Evolutionary conservation across 64 coral and sea anemone genomes (phyloP).

Genomic region (Stylophora pistillata): DNA sequence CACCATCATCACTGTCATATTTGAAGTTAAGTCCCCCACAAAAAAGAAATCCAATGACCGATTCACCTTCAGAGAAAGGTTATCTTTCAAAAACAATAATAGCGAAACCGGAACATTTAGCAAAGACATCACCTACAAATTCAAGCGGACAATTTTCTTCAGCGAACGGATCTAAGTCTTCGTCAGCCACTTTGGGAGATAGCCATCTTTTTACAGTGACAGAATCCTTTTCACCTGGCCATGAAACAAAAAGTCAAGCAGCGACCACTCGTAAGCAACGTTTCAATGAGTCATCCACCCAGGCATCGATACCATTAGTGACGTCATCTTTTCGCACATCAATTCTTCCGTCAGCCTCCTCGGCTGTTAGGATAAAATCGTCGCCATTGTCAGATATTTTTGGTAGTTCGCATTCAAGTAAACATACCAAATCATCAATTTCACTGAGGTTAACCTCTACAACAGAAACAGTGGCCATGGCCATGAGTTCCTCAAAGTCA

Average conservation of each 20-base stretch:
- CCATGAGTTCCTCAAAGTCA: too few relatives aligned
- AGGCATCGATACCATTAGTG: neutral
- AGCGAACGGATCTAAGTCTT: neutral
- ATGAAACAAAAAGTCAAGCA: neutral
- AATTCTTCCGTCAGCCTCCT: neutral
- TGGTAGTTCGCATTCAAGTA: neutral
- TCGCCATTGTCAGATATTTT: neutral
- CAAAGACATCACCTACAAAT: neutral
- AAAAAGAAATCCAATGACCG: neutral
- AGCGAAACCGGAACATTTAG: neutral
- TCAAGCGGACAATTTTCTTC: neutral
- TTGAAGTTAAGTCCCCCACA: neutral
- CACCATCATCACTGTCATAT: neutral
- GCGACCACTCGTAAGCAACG: neutral
- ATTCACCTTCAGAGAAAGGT: neutral
- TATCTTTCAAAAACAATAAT: neutral
- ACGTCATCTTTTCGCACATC: neutral
- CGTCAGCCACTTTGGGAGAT: neutral
- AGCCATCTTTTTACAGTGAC: neutral
- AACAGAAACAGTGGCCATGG: too few relatives aligned
- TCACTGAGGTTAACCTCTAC: too few relatives aligned
- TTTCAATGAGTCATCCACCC: neutral
- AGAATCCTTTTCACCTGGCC: neutral
- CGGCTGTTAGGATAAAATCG: neutral
- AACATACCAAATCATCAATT: too few relatives aligned